Base-by-base conservation (phyloP, 1,140 invertebrate genomes). In the Drosophila sproati region DNA sequence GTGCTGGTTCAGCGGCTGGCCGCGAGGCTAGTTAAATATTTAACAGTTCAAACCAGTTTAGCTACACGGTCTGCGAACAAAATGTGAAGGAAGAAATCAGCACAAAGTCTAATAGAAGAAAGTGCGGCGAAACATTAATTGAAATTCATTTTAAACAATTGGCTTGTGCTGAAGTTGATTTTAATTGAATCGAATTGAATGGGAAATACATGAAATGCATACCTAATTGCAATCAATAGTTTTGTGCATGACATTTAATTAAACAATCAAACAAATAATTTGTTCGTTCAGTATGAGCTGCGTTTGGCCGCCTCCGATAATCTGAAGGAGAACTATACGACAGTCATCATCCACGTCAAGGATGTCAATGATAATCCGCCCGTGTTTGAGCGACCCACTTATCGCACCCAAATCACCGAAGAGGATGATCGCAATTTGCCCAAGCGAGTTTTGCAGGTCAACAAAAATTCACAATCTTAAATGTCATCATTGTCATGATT, bases 251-350 rank as follows among this genome's bases (percentile, higher is more conserved):
- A 72, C 45, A 48, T 52, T 71, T 56, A 70, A 67, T 50, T 59
- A 28, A 71, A 68, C 41, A 59, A 12, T 35, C 7, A 48, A 41
- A 48, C 7, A 39, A 34, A 34, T 34, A 34, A 57, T 39, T 63
- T 64, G 48, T 47, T 41, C 41, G 52, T 76, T 60, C 94, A 98
- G 97, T 98, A 98, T 94, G 97, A 98, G 94, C 94, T 98, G 88
- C 96, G 96, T 91, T 93, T 98, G 93, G 97, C 98, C 35, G 98
- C 98, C 12, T 98, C 98, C 48, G 98, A 98, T 94, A 98, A 98
- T 94, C 94, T 98, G 83, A 98, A 98, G 94, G 98, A 98, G 93
- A 98, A 98, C 94, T 97, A 97, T 93, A 98, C 98, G 3, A 98
- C 96, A 5, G 98, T 98, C 41, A 97, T 98, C 78, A 98, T 98